Evolutionary conservation across 64 coral and sea anemone species (phyloP).

Genomic region (Catalaphyllia jardinei): DNA sequence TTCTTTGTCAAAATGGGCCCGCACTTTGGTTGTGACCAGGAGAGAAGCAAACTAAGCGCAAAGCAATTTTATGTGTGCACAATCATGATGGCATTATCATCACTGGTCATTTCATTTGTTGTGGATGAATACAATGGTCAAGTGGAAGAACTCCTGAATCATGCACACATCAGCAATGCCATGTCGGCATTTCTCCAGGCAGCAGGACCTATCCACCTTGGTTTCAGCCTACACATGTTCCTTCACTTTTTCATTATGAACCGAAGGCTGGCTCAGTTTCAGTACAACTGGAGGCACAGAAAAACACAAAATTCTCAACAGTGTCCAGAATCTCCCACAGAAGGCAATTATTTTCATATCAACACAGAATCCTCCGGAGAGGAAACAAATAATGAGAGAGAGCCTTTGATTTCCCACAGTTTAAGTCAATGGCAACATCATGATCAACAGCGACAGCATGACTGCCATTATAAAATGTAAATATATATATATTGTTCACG

Average conservation of each 20-base stretch:
- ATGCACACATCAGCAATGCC: constrained; percentile 33
- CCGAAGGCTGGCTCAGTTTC: constrained; percentile 41
- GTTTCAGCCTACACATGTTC: constrained; percentile 87
- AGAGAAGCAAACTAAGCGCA: constrained; percentile 9
- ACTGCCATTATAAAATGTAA: too few relatives aligned
- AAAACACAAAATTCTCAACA: not conserved
- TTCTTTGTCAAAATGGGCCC: constrained; percentile 94
- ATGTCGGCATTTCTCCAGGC: constrained; percentile 54
- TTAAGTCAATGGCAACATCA: not conserved
- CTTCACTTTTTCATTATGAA: constrained; percentile 86
- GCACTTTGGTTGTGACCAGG: constrained; percentile 39
- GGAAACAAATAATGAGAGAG: not conserved
- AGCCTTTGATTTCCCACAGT: constrained; percentile 12
- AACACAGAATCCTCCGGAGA: too few relatives aligned
- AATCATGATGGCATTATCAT: constrained; percentile 73
- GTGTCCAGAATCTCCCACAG: not conserved
- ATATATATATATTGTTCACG: too few relatives aligned
- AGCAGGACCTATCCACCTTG: constrained; percentile 81
- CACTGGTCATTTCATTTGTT: constrained; percentile 62
- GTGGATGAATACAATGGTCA: constrained; percentile 80
- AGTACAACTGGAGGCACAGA: not conserved
- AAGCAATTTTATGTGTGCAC: constrained; percentile 69
- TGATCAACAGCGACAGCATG: not conserved
- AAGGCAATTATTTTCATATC: not conserved
- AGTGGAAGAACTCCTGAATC: constrained; percentile 55